Conservation (phyloP, 2,113 vertebrate genomes). For the Heteronetta atricapilla region DNA sequence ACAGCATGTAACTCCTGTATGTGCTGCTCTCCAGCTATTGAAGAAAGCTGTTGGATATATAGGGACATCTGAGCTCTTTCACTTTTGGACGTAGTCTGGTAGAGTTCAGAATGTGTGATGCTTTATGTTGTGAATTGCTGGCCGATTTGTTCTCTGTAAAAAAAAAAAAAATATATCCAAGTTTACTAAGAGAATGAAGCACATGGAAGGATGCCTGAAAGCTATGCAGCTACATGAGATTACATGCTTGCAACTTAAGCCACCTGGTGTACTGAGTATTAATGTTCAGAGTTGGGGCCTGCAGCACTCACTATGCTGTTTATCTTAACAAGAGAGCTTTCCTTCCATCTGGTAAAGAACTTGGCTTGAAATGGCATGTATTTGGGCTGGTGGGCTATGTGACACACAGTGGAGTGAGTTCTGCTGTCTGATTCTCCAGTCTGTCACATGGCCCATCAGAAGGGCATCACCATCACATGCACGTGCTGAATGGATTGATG, state of each 20-base stretch:
- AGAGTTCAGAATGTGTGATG: neutral
- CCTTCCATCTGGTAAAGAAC: neutral
- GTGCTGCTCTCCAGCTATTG: neutral
- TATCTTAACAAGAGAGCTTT: neutral
- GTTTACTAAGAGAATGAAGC: conserved; percentile 1
- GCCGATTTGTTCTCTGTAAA: conserved; percentile 3
- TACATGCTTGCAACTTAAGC: neutral
- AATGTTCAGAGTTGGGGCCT: neutral
- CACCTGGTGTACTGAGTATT: neutral
- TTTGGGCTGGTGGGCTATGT: neutral
- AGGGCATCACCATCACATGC: neutral
- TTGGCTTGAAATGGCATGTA: neutral
- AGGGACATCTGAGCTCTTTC: neutral
- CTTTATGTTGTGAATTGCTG: neutral
- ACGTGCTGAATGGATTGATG: neutral
- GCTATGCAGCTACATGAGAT: neutral
- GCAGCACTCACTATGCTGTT: neutral
- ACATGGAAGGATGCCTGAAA: neutral
- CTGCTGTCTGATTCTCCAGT: neutral
- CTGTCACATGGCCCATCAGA: neutral
- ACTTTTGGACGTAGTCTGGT: neutral
- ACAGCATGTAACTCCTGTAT: neutral
- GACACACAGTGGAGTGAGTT: neutral
- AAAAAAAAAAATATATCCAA: neutral
- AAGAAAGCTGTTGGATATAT: neutral